Evolutionary conservation across 2,797 vertebrate species (phyloP).

Genomic region (Petrocephalus sullivani): DNA sequence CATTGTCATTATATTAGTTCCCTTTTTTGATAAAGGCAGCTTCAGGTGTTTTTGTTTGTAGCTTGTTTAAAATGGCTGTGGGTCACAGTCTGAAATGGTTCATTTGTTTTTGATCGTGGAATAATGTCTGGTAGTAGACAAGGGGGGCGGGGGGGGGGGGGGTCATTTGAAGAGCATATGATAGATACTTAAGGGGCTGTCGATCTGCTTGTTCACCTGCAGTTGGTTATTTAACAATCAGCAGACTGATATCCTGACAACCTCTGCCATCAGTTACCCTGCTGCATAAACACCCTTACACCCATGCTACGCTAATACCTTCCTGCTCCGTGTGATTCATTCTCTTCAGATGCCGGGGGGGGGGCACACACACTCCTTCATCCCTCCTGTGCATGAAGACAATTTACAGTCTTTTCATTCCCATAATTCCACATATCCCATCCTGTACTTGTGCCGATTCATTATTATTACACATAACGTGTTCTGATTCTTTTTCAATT

Average conservation of each 20-base stretch:
- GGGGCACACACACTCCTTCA: constrained; percentile 15
- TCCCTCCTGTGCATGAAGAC: constrained; percentile 36
- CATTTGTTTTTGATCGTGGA: neutral
- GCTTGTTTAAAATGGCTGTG: neutral
- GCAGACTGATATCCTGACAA: constrained; percentile 40
- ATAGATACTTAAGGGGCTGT: constrained; percentile 41
- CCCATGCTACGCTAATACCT: constrained; percentile 18
- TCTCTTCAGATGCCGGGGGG: constrained; percentile 31
- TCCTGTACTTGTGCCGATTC: neutral
- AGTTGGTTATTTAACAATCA: constrained; percentile 48
- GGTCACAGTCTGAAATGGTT: neutral
- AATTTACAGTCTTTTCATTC: constrained; percentile 27
- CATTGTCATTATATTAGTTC: neutral
- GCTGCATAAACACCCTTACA: constrained; percentile 33
- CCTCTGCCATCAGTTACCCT: constrained; percentile 39
- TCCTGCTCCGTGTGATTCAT: constrained; percentile 34
- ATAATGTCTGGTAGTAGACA: neutral
- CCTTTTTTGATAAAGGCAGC: neutral
- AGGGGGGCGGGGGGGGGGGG: neutral
- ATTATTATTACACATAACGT: neutral
- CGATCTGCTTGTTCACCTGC: constrained; percentile 49
- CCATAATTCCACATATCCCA: neutral
- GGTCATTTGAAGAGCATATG: constrained; percentile 35
- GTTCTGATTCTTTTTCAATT: neutral
- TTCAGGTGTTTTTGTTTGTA: neutral